Evolutionary conservation across 1,140 invertebrate genomes (phyloP).

Genomic region (Scaptomyza pallida): DNA sequence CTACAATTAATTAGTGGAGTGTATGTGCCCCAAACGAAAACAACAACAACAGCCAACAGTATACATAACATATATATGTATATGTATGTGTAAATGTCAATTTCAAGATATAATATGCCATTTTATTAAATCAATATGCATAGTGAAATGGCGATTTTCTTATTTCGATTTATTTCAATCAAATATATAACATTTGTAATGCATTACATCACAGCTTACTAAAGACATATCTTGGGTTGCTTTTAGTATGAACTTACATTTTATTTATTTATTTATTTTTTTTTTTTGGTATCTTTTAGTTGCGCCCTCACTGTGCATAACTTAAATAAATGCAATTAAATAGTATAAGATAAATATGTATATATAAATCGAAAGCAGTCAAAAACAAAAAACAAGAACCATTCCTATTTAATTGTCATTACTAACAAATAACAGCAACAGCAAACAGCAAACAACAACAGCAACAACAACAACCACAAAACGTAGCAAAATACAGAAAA

Average conservation of each 20-base stretch:
- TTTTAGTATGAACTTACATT: not conserved
- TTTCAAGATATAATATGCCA: constrained; percentile 1
- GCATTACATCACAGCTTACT: too few relatives aligned
- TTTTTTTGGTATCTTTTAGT: constrained; percentile 11
- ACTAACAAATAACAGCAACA: constrained; percentile 13
- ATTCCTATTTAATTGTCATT: constrained; percentile 41
- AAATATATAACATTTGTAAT: not conserved
- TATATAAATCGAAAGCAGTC: constrained; percentile 12
- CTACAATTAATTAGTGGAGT: constrained; percentile 43
- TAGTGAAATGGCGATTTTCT: constrained; percentile 23
- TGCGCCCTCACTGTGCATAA: constrained; percentile 51
- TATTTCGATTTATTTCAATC: not conserved
- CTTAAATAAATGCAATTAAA: constrained; percentile 52
- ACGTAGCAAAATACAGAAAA: constrained; percentile 24
- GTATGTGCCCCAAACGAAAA: constrained; percentile 37
- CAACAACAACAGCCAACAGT: constrained; percentile 17
- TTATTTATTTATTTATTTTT: constrained; percentile 5
- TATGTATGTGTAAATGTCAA: too few relatives aligned
- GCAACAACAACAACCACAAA: constrained; percentile 21
- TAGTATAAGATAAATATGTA: constrained; percentile 49
- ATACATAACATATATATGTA: constrained; percentile 3
- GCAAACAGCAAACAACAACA: constrained; percentile 25
- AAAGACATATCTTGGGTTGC: too few relatives aligned
- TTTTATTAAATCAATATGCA: constrained; percentile 32
- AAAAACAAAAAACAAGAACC: constrained; percentile 18